These are phyloP conservation scores for Nineta flava DNA, from an alignment of 2,888 invertebrate genomes.

Conservation along the genomic window DNA sequence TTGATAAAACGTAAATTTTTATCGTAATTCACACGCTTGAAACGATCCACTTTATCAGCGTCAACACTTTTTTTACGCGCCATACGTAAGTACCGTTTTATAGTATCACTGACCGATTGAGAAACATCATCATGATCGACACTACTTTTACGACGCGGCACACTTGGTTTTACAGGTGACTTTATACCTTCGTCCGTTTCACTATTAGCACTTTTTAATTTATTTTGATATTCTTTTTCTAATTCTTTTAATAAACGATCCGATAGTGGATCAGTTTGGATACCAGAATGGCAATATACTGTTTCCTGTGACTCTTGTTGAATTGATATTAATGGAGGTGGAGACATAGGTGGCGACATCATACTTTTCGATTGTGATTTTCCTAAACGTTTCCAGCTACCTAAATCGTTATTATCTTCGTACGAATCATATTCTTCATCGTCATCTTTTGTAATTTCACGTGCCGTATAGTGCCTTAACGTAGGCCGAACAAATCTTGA, in stretches of 20 bases:
- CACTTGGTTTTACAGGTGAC: conserved; percentile 21
- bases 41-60: conserved; percentile 62
- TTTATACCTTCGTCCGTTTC: conserved; percentile 26
- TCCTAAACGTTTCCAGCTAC: conserved; percentile 13
- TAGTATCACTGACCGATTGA: conserved; percentile 74
- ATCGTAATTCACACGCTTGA: conserved; percentile 79
- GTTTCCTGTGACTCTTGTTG: conserved; percentile 39
- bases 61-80: conserved; percentile 76
- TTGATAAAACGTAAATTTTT: conserved; percentile 69
- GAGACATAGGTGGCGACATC: conserved; percentile 24
- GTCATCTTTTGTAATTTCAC: conserved; percentile 15
- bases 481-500: conserved; percentile 3
- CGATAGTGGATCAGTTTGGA: conserved; percentile 45
- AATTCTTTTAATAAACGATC: conserved; percentile 34
- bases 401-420: conserved; percentile 20
- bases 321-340: conserved; percentile 53
- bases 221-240: conserved; percentile 28
- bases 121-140: conserved; percentile 74
- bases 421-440: conserved; percentile 16
- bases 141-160: conserved; percentile 50
- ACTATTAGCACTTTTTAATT: conserved; percentile 15
- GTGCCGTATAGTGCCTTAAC: conserved; percentile 14
- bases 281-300: conserved; percentile 32
- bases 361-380: conserved; percentile 5
- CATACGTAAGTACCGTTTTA: conserved; percentile 73